Percentiles rank a stretch among this genome's conserved stretches.
These are phyloP conservation scores for Burhinus bistriatus DNA, from an alignment of 2,113 vertebrate species.

Conservation along the genomic window DNA sequence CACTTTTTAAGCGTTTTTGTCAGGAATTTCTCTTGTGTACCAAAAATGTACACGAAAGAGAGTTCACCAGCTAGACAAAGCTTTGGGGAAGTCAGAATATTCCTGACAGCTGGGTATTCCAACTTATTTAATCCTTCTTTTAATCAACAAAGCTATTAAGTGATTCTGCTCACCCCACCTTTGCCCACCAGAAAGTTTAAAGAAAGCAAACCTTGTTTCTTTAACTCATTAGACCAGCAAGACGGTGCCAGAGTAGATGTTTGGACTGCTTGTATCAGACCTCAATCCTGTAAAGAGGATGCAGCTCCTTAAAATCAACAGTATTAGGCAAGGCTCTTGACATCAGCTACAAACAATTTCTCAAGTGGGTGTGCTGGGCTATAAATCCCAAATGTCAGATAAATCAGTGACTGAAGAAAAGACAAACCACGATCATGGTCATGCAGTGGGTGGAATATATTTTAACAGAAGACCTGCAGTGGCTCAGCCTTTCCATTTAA, in stretches of 20 bases:
- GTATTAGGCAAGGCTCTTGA: background rate
- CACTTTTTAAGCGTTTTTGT: background rate
- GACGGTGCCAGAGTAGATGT: background rate
- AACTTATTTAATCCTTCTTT: background rate
- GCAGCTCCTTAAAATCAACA: background rate
- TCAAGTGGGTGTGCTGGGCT: background rate
- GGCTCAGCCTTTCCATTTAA: background rate
- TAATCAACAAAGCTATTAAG: background rate
- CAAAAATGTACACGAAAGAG: background rate
- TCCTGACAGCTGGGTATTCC: background rate
- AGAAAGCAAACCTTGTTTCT: background rate
- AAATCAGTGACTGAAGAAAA: background rate
- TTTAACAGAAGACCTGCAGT: background rate
- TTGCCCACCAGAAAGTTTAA: background rate
- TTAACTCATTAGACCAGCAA: background rate
- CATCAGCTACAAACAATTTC: conserved; percentile 26
- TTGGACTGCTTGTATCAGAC: background rate
- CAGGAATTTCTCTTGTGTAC: background rate
- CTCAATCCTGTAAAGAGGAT: background rate
- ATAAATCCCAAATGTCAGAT: conserved; percentile 11
- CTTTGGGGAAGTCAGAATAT: background rate
- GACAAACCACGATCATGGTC: background rate
- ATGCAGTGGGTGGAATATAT: background rate
- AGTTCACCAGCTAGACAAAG: background rate
- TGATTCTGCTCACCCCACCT: background rate